Evolutionary conservation across 2,888 invertebrate species (phyloP).

Genomic region (Timandra comae): DNA sequence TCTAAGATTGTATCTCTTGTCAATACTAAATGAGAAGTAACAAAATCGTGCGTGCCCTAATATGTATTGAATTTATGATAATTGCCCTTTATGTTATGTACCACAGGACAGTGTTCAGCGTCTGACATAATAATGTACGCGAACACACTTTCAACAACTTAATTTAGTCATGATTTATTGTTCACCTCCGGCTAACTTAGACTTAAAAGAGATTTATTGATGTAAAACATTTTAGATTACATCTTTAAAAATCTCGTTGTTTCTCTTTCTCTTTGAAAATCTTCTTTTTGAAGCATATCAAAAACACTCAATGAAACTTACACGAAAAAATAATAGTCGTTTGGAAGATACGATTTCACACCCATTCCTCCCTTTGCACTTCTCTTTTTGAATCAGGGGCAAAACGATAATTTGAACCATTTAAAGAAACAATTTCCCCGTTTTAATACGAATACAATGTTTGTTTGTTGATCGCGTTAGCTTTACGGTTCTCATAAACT

Average conservation of each 20-base stretch:
- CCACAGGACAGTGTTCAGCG: constrained; percentile 18
- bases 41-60: constrained; percentile 25
- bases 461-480: constrained; percentile 32
- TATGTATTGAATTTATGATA: constrained; percentile 24
- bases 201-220: too few relatives aligned
- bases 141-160: constrained; percentile 21
- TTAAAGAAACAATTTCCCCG: background rate
- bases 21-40: constrained; percentile 33
- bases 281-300: too few relatives aligned
- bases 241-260: too few relatives aligned
- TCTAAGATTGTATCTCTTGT: constrained; percentile 31
- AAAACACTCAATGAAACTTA: too few relatives aligned
- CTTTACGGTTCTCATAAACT: constrained; percentile 50
- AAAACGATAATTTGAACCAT: too few relatives aligned
- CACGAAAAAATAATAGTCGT: too few relatives aligned
- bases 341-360: too few relatives aligned
- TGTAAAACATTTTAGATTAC: too few relatives aligned
- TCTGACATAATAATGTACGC: constrained; percentile 17
- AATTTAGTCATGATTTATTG: constrained; percentile 23
- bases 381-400: too few relatives aligned
- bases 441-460: constrained; percentile 3
- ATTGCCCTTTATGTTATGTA: constrained; percentile 22
- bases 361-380: too few relatives aligned
- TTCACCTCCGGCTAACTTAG: too few relatives aligned
- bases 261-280: too few relatives aligned